Evolutionary conservation across 2,797 vertebrate species (phyloP), one percentile per base, ranked within the genome.

Genomic region (Gambusia yucatana): DNA sequence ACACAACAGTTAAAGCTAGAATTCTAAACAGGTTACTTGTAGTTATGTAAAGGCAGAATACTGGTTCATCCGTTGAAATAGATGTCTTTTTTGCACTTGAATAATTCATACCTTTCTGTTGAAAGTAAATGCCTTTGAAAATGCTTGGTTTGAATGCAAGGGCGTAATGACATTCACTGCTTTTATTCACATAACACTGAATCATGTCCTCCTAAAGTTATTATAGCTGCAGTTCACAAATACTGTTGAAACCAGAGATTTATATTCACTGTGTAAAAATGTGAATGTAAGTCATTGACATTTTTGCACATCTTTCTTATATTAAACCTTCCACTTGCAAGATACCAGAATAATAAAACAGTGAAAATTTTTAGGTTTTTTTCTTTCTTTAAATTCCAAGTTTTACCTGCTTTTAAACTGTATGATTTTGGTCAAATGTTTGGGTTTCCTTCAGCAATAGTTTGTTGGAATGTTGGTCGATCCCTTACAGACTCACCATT

Each of bases 101-200:
- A 69, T 69, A 69, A 69, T 69, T 44, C 39, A 43, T 44, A 69
- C 5, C 25, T 67, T 13, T 44, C 39, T 69, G 65, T n/a, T 44
- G 65, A n/a, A 43, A 69, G 65, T 69, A 43, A 69, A 69, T 43
- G 39, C 11, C 65, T 67, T 67, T 69, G 39, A 43, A 69, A 69
- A 69, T n/a, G 22, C 65, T 44, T 44, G 22, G 22, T 5, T 69
- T 69, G 22, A 41, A n/a, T 69, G n/a, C 22, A 69, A 44, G 39
- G 39, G 36, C 4, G 2, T 43, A 44, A 69, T n/a, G 65, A 22
- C 65, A 43, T 69, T 16, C 39, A 1, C 39, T 43, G 11, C 39
- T n/a, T 69, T 69, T 69, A 69, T 69, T 41, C 39, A n/a, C 22
- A 41, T 43, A 67, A 43, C 22, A 69, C 20, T n/a, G 39, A 43